Conservation (phyloP, 2,797 vertebrate genomes). For the Picus viridis region DNA sequence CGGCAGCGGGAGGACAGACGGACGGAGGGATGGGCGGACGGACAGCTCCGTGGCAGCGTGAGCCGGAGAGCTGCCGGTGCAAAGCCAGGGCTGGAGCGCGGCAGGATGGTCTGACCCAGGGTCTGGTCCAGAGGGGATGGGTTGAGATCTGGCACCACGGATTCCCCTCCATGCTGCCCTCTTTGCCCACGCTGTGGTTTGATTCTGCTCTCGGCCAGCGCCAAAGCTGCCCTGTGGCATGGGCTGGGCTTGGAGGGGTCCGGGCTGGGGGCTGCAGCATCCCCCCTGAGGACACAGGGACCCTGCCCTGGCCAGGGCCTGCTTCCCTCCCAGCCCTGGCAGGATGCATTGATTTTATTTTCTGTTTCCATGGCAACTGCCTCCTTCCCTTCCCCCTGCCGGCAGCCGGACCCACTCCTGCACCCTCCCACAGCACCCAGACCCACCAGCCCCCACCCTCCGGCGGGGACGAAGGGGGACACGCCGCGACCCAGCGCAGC, state of each 20-base stretch:
- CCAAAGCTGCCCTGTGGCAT: rapidly evolving
- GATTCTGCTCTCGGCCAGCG: neutral
- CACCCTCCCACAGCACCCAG: neutral
- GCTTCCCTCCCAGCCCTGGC: neutral
- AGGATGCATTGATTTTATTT: slow-evolving; percentile 52
- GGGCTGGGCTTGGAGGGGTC: rapidly evolving
- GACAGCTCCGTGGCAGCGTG: rapidly evolving
- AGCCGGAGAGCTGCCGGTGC: neutral
- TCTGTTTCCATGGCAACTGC: slow-evolving; percentile 55
- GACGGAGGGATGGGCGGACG: rapidly evolving
- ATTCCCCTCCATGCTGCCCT: rapidly evolving
- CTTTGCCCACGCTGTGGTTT: rapidly evolving
- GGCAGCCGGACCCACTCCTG: neutral
- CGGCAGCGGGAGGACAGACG: neutral
- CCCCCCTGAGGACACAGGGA: neutral
- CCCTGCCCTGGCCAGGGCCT: neutral
- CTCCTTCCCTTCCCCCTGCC: slow-evolving; percentile 51
- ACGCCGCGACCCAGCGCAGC: neutral
- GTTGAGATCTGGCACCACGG: rapidly evolving
- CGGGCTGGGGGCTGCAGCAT: neutral
- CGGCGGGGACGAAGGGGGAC: neutral
- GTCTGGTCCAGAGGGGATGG: neutral
- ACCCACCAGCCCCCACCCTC: neutral
- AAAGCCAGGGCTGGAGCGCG: neutral
- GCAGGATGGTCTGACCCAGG: rapidly evolving